Conservation (phyloP, 2,797 vertebrate species). For the Pseudomugil tenellus region DNA sequence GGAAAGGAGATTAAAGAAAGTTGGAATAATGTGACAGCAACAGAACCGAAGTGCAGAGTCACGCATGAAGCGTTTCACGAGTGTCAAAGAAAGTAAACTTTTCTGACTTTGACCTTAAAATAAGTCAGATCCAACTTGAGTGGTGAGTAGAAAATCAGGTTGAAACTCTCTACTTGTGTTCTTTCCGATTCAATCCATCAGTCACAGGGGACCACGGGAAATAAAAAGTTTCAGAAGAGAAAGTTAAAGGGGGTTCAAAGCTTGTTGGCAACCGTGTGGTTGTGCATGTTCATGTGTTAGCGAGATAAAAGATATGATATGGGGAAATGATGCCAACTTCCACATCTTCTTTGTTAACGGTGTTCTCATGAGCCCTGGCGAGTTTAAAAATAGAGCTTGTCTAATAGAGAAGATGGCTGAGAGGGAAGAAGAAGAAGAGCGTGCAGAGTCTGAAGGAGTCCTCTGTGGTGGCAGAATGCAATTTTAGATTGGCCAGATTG, state of each 20-base stretch:
- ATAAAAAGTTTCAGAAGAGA: constrained; percentile 59
- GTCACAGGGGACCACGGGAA: constrained; percentile 58
- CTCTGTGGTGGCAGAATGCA: constrained; percentile 71
- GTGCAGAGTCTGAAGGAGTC: constrained; percentile 55
- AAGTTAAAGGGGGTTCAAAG: constrained; percentile 46
- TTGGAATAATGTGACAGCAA: constrained; percentile 33
- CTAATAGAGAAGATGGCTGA: constrained; percentile 73
- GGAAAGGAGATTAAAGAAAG: constrained; percentile 33
- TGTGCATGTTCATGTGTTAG: constrained; percentile 21
- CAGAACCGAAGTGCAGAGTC: constrained; percentile 29
- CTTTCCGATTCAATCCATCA: constrained; percentile 49
- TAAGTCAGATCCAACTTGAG: constrained; percentile 44
- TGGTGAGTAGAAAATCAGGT: constrained; percentile 49
- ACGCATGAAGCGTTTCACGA: constrained; percentile 19
- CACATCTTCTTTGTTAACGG: constrained; percentile 59
- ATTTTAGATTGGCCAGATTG: constrained; percentile 82
- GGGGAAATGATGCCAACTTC: constrained; percentile 69
- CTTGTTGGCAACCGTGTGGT: constrained; percentile 28
- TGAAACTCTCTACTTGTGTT: constrained; percentile 34
- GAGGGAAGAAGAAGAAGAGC: constrained; percentile 54
- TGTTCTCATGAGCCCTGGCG: constrained; percentile 50
- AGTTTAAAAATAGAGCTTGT: constrained; percentile 79
- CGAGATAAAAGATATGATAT: constrained; percentile 65
- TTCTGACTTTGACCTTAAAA: constrained; percentile 59
- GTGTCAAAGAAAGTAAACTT: constrained; percentile 27